Evolutionary conservation across 2,888 invertebrate species (phyloP), one percentile per base, ranked within the genome.

Genomic region (Himalopsyche anomala): DNA sequence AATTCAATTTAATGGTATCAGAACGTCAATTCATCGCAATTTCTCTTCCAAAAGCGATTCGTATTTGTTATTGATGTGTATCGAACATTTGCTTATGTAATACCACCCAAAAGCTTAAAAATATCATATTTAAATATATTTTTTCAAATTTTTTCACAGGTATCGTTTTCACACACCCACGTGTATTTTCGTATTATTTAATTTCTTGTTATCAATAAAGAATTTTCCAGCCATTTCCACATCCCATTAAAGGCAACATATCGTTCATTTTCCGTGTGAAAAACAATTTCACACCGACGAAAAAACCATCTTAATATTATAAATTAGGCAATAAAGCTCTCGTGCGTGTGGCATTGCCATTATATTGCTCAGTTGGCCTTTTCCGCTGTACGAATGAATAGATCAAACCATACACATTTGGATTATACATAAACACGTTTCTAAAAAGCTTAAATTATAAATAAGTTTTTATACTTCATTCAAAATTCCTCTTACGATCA

Each of bases 251-350:
- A 74, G 74, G 74, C 36, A 74, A 74, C 74, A 36, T 74, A 74
- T 74, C 74, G 74, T 74, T 74, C 74, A 74, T 74, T 74, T 74
- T 74, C 74, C 74, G 74, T 74, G 74, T 74, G 74, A 74, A 74
- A 74, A 74, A 74, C 74, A 74, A 74, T 74, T 74, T 74, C 74
- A 74, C 74, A 74, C 74, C 74, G 36, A 36, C 74, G 74, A 36
- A 74, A 74, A 74, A 74, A 74, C 74, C 74, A 74, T 74, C 74
- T 74, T 74, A 74, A 74, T 74, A 74, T 74, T 74, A 74, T 74
- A 38, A 74, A 74, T 74, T 74, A 74, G 74, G 74, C 38, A 74
- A 74, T 74, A 74, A 74, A 74, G 74, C 74, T 74, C 28, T 74
- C 5, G 38, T 74, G 74, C 74, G 74, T 74, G 74, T 36, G 74